Evolutionary conservation across 2,888 invertebrate genomes (phyloP), one percentile per base, ranked within the genome.

Genomic region (Temnothorax unifasciatus): DNA sequence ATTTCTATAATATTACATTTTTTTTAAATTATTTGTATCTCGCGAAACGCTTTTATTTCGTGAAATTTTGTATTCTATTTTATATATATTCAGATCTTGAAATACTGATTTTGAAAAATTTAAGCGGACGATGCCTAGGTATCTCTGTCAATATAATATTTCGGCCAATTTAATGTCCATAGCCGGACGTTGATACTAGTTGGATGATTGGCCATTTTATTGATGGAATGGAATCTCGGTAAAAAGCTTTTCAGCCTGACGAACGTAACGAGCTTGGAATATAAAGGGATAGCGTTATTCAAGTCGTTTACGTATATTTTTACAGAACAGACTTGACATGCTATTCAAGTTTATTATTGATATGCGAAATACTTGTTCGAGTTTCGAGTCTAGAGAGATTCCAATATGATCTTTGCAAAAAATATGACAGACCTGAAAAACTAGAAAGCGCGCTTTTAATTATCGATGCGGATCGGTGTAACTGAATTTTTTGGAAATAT

Each of bases 201-300:
- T 66, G 76, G 64, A 38, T 52, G 75, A 75, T 75, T 75, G 61
- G 75, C 25, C 52, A 59, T 64, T 57, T 68, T 75, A 66, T 68
- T 64, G 73, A 77, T 77, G 84, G 44, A 57, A 57, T 61, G 50
- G 61, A 63, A 57, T 85, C 68, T 71, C 59, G 64, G 34, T 77
- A 75, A 85, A 85, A 85, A 85, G 85, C 76, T 50, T 85, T 75
- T 75, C 38, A 59, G 50, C 50, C 44, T 66, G 44, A 76, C 66
- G 64, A 76, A 76, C 76, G 47, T 68, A 66, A 38, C 76, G 66
- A 64, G 50, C 76, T 76, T 76, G 52, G 76, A 76, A 8, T 38
- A 34, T 64, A 66, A 50, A 64, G 25, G 76, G 52, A 76, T 18
- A 18, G n/a, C 64, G 76, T 76, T 76, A 66, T 41, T 66, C 25